Base-by-base conservation (phyloP, 2,113 vertebrate species). In the Thunnus thynnus region DNA sequence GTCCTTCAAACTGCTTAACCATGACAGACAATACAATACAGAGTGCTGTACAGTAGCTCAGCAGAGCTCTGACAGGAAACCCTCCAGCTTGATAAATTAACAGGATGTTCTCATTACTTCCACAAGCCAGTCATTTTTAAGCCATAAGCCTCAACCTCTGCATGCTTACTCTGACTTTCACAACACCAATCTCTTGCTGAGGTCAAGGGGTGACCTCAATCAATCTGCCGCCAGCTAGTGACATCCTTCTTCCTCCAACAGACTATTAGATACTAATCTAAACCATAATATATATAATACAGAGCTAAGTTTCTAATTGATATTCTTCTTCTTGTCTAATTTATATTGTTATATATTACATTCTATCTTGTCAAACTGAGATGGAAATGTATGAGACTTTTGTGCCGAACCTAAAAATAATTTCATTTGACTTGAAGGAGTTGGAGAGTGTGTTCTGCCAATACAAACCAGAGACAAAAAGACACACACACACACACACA, bases 41-140 rank as follows among this genome's bases (percentile, higher is more conserved):
- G 27, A 30, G 2, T 67, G 50, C 20, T 58, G 41, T 44, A 32
- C 27, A 67, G 30, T 30, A 1, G 36, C 36, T 41, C 36, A 36
- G 68, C 44, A 64, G 13, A 48, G 47, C 27, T 64, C 63, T 52
- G 50, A 71, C 50, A 83, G 66, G 11, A 79, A 73, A 41, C 22
- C 25, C 18, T 62, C 18, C 22, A 55, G 9, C 30, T 41, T 82
- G 52, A 88, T 80, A 84, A 70, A 84, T 78, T 62, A 72, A 61
- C 78, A 79, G 5, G 13, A 65, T 0, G 0, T 3, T 20, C 54
- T 75, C 63, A 80, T 74, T 56, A 20, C 71, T 78, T 55, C 54
- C 70, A 22, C 44, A 56, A 76, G 58, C 8, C 30, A 48, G 32
- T 60, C 2, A 16, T 67, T 22, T 64, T 51, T 41, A 41, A 58